phyloP scores from a whole-genome alignment of 2,797 vertebrate species.

The Serranus cabrilla region DNA sequence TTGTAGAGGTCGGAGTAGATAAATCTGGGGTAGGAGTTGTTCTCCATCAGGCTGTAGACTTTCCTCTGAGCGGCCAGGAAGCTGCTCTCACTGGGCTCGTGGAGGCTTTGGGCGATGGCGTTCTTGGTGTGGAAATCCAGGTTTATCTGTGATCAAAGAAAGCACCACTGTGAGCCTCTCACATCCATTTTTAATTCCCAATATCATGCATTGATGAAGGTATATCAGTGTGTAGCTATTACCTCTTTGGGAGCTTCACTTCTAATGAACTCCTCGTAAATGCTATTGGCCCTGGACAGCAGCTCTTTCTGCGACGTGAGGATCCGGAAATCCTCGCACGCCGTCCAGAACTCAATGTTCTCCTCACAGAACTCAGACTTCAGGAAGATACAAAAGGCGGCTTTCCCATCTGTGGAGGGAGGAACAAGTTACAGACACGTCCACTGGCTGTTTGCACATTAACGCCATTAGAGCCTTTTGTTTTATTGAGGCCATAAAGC shows the following conservation, averaged over 20 bases:
- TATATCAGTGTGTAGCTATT: conserved; percentile 30
- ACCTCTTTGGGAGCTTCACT: conserved; percentile 95
- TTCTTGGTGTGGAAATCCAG: conserved; percentile 93
- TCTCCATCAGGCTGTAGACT: conserved; percentile 93
- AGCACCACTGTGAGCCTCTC: conserved; percentile 20
- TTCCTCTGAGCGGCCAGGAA: conserved; percentile 90
- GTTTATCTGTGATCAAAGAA: conserved; percentile 88
- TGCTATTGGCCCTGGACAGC: conserved; percentile 88
- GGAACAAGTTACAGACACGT: neutral
- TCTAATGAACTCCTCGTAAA: conserved; percentile 92
- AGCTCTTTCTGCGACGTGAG: conserved; percentile 87
- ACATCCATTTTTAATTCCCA: neutral
- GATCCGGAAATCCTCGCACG: conserved; percentile 92
- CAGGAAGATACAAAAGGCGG: conserved; percentile 90
- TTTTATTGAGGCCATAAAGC: conserved; percentile 58
- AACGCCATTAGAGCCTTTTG: conserved; percentile 24
- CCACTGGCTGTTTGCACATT: conserved; percentile 10
- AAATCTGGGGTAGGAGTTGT: conserved; percentile 93
- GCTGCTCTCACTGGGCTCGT: conserved; percentile 81
- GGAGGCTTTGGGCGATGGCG: conserved; percentile 85
- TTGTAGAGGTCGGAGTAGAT: conserved; percentile 91
- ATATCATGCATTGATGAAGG: neutral
- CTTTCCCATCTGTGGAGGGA: conserved; percentile 88
- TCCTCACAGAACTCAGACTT: conserved; percentile 97
- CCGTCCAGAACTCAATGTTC: conserved; percentile 97